A percentile compares a stretch with the other conserved stretches of the same genome.
Evolutionary conservation across 2,888 invertebrate genomes (phyloP).

Genomic region (Tachystola acroxantha): DNA sequence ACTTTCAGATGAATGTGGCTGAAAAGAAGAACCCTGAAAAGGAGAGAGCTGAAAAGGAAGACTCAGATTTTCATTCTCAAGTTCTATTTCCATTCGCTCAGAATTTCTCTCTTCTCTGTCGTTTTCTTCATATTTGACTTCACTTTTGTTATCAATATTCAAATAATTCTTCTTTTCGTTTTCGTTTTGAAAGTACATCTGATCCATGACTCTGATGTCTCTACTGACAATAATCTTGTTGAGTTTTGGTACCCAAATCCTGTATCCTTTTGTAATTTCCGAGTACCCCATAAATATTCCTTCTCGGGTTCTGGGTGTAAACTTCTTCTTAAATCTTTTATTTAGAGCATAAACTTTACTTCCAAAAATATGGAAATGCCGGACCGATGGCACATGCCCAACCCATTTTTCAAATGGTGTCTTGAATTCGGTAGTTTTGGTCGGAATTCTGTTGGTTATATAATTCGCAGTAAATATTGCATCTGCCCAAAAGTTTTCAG

Average conservation of each 20-base stretch:
- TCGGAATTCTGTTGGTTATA: constrained; percentile 2
- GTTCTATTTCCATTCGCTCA: too few species aligned
- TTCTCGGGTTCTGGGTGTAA: background rate
- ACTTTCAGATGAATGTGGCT: background rate
- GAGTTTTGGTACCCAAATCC: background rate
- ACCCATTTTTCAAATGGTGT: background rate
- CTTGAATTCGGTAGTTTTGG: background rate
- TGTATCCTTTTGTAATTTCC: background rate
- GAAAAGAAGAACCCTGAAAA: background rate
- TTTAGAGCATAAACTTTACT: background rate
- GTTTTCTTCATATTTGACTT: background rate
- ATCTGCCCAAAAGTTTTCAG: constrained; percentile 8
- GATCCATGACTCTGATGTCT: background rate
- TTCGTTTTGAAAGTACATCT: background rate
- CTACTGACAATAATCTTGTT: background rate
- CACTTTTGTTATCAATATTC: background rate
- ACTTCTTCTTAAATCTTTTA: background rate
- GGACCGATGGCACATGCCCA: background rate
- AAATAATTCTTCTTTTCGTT: background rate
- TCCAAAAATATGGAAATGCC: background rate
- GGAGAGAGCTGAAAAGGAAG: too few species aligned
- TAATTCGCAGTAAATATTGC: constrained; percentile 10
- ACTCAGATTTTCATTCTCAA: too few species aligned
- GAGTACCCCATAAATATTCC: background rate
- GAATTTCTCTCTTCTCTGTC: background rate